Percentiles rank a stretch among this genome's conserved stretches.
These are phyloP conservation scores for Scartelaos histophorus DNA, from an alignment of 2,113 vertebrate species.

Conservation along the genomic window DNA sequence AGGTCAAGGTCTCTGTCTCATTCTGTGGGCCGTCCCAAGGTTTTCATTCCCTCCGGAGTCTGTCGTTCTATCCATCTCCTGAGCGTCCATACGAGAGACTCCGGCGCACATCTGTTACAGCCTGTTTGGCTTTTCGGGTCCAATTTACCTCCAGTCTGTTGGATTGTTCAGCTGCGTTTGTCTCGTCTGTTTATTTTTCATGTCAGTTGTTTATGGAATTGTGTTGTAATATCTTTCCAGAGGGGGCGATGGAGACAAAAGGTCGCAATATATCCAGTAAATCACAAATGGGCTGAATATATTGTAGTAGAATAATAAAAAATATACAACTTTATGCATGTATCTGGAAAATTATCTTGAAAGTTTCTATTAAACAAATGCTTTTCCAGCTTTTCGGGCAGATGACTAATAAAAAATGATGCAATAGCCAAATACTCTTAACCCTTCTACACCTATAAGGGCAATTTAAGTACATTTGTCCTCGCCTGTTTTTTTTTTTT, in stretches of 20 bases:
- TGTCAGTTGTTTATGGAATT: background rate
- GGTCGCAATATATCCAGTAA: too few species aligned
- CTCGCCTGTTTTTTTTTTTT: too few species aligned
- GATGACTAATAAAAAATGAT: too few species aligned
- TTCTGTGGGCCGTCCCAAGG: background rate
- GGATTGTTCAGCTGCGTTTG: background rate
- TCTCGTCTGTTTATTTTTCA: background rate
- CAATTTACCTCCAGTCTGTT: background rate
- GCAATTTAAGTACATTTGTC: too few species aligned
- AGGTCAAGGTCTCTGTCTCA: constrained; percentile 5
- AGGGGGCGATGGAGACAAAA: background rate
- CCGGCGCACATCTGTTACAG: background rate
- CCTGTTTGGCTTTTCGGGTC: background rate
- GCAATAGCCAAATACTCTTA: too few species aligned
- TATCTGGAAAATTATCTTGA: too few species aligned
- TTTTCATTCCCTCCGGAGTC: background rate
- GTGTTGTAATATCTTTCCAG: background rate
- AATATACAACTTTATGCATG: too few species aligned
- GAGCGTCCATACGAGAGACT: background rate
- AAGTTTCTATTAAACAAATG: too few species aligned
- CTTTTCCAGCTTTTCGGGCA: too few species aligned
- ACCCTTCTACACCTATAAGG: too few species aligned
- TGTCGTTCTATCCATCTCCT: background rate
- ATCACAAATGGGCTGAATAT: too few species aligned
- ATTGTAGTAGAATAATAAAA: too few species aligned